A percentile compares a stretch with the other conserved stretches of the same genome.
Conservation (phyloP, 2,113 vertebrate species). For the Crotophaga sulcirostris region DNA sequence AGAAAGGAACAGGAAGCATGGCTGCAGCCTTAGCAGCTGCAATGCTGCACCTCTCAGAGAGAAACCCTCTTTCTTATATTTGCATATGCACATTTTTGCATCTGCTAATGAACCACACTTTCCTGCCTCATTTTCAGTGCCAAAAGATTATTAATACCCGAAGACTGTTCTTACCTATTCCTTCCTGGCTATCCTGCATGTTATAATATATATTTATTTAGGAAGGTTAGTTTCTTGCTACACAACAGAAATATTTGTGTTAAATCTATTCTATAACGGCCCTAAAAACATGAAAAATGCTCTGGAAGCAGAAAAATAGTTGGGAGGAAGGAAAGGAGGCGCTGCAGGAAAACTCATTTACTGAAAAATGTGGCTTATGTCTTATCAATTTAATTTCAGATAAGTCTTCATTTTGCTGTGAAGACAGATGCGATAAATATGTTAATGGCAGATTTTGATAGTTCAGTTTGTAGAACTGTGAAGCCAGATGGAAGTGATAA, state of each 20-base stretch:
- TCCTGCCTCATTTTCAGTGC: background rate
- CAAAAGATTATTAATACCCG: background rate
- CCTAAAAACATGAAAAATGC: conserved; percentile 14
- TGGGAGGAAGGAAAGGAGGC: background rate
- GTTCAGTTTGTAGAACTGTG: conserved; percentile 36
- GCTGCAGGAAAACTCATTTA: conserved; percentile 35
- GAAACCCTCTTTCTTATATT: background rate
- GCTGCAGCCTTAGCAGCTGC: background rate
- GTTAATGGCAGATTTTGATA: conserved; percentile 51
- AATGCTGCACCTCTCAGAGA: background rate
- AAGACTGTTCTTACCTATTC: background rate
- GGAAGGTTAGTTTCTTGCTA: conserved; percentile 11
- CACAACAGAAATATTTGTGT: background rate
- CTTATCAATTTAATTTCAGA: conserved; percentile 67
- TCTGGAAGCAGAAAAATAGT: conserved; percentile 25
- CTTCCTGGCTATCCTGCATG: background rate
- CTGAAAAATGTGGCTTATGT: conserved; percentile 39
- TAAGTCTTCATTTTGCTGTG: conserved; percentile 56
- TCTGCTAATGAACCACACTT: background rate
- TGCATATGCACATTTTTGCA: background rate
- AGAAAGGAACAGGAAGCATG: background rate
- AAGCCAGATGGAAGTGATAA: conserved; percentile 56
- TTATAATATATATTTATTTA: conserved; percentile 6
- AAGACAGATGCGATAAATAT: conserved; percentile 53
- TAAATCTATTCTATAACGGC: background rate